Percentiles rank a stretch among this genome's conserved stretches.
phyloP scores from a whole-genome alignment of 2,888 invertebrate genomes.

The Craniophora ligustri region DNA sequence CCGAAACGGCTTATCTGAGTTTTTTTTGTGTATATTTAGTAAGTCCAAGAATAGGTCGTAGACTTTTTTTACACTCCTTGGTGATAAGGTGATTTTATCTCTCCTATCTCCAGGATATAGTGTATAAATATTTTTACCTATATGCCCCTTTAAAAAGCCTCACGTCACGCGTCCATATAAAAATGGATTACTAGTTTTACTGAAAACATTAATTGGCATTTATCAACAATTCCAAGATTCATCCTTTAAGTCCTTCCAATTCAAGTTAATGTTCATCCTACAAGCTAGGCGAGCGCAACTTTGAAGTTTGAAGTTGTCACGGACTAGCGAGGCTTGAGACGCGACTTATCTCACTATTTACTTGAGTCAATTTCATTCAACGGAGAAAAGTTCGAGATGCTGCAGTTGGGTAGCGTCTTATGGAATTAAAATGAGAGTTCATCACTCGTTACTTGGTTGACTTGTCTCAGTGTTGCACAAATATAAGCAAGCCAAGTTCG shows the following conservation, averaged over 20 bases:
- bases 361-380: conserved; percentile 20
- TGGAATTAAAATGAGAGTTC: not conserved
- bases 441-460: not conserved
- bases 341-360: conserved; percentile 14
- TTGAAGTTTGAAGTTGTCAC: conserved; percentile 29
- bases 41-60: no score
- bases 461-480: no score
- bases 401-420: not conserved
- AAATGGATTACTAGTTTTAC: no score
- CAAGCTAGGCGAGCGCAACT: conserved; percentile 18
- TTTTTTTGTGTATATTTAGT: no score
- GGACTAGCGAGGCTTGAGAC: not conserved
- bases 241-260: conserved; percentile 24
- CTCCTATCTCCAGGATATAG: no score
- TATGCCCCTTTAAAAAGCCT: not conserved
- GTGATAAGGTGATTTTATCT: no score
- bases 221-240: conserved; percentile 36
- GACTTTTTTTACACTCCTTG: no score
- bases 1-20: no score
- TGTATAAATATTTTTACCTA: no score
- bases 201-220: conserved; percentile 24
- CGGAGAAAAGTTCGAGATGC: not conserved
- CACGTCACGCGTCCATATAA: no score
- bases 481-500: not conserved
- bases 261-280: conserved; percentile 26